Percentiles rank a stretch among this genome's conserved stretches.
These are phyloP conservation scores for Corythoichthys intestinalis DNA, from an alignment of 2,113 vertebrate species.

Conservation along the genomic window DNA sequence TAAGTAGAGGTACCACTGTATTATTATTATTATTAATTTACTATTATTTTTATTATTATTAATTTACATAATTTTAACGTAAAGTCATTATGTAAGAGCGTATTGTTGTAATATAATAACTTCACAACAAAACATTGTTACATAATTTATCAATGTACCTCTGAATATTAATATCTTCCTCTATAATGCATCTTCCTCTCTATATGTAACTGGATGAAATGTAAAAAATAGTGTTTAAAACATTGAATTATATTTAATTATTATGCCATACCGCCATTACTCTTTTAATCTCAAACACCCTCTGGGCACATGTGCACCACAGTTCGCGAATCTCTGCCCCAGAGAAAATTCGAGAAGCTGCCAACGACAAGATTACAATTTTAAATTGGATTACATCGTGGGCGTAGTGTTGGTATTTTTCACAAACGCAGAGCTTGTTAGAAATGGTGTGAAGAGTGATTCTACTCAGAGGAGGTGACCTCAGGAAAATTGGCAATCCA, in stretches of 20 bases:
- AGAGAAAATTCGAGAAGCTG: background rate
- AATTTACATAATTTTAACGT: too few relatives aligned
- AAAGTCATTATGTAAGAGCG: too few relatives aligned
- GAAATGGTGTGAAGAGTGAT: background rate
- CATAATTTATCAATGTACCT: background rate
- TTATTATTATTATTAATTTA: too few relatives aligned
- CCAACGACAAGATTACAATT: conserved; percentile 2
- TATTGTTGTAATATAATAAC: too few relatives aligned
- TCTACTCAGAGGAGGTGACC: background rate
- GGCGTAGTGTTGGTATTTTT: background rate
- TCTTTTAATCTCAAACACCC: background rate
- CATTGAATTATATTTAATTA: background rate
- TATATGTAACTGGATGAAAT: background rate
- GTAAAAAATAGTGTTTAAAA: background rate
- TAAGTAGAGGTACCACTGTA: too few relatives aligned
- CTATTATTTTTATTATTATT: too few relatives aligned
- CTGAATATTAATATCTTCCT: background rate
- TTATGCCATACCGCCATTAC: background rate
- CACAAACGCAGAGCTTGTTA: background rate
- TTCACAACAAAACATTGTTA: too few relatives aligned
- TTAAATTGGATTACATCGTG: background rate
- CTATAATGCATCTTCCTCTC: too few relatives aligned
- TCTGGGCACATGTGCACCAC: background rate
- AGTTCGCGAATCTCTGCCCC: background rate
- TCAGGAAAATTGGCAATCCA: conserved; percentile 3